These are phyloP conservation scores for Drosophila malerkotliana DNA, from an alignment of 1,140 invertebrate species.

Conservation along the genomic window DNA sequence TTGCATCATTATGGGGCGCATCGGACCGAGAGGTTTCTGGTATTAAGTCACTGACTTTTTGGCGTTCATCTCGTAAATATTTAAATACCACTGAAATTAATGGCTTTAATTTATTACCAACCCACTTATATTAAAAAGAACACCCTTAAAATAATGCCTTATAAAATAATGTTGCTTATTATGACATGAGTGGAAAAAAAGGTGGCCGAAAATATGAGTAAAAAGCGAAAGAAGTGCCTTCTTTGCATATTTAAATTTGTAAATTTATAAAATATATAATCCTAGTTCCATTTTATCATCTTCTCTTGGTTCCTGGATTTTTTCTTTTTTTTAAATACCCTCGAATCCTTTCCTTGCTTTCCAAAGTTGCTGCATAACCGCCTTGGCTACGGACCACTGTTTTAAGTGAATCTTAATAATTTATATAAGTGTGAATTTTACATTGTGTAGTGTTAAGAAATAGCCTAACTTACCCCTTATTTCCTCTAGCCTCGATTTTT, in stretches of 20 bases:
- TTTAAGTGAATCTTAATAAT: not conserved
- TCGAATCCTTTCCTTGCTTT: not conserved
- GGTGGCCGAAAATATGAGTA: not conserved
- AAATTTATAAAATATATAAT: not conserved
- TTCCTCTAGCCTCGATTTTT: not conserved
- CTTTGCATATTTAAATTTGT: not conserved
- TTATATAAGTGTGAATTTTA: not conserved
- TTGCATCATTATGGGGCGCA: constrained; percentile 57
- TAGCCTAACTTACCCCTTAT: not conserved
- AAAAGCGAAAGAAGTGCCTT: not conserved
- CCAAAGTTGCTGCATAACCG: not conserved
- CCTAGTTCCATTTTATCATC: not conserved
- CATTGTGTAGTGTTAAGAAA: not conserved
- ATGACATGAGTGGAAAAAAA: no score
- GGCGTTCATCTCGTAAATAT: constrained; percentile 23
- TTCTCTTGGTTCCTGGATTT: not conserved
- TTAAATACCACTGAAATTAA: constrained; percentile 4
- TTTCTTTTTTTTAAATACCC: not conserved
- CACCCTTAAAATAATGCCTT: not conserved
- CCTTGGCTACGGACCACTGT: not conserved
- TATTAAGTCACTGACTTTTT: constrained; percentile 77
- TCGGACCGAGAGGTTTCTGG: constrained; percentile 70
- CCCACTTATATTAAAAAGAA: not conserved
- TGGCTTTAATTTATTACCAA: constrained; percentile 8
- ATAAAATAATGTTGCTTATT: no score